Percentiles rank a stretch among this genome's conserved stretches.
Evolutionary conservation across 2,888 invertebrate species (phyloP).

Genomic region (Toxonevra muliebris): DNA sequence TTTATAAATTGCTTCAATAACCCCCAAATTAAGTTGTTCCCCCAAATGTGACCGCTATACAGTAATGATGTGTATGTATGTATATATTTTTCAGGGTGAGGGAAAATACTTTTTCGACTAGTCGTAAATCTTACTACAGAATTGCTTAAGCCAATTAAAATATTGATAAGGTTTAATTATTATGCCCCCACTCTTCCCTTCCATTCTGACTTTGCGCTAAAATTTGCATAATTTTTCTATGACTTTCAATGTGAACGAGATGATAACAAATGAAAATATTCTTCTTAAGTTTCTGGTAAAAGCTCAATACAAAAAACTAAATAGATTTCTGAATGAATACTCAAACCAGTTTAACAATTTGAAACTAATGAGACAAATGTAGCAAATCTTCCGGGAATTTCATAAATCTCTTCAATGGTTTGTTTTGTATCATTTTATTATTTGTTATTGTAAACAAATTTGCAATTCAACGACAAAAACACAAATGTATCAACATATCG

Average conservation of each 20-base stretch:
- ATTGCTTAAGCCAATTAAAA: slow-evolving; percentile 48
- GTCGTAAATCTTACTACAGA: slow-evolving; percentile 51
- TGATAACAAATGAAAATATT: too few species aligned
- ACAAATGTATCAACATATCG: neutral
- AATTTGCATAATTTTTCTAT: too few species aligned
- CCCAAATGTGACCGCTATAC: neutral
- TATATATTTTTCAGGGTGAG: too few species aligned
- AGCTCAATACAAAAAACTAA: too few species aligned
- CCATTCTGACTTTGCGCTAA: too few species aligned
- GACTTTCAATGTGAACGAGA: too few species aligned
- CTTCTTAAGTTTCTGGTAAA: too few species aligned
- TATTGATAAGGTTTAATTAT: slow-evolving; percentile 54
- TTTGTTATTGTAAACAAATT: neutral
- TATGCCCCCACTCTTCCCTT: slow-evolving; percentile 9
- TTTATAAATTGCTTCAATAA: slow-evolving; percentile 23
- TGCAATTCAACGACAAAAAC: slow-evolving; percentile 2
- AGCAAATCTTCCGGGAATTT: slow-evolving; percentile 11
- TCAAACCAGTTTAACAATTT: neutral
- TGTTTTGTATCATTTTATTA: neutral
- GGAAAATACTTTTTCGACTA: slow-evolving; percentile 44
- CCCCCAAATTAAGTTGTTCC: slow-evolving; percentile 52
- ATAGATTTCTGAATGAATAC: neutral
- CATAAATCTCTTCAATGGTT: slow-evolving; percentile 8
- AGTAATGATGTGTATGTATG: too few species aligned
- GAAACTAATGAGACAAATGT: neutral